phyloP scores from a whole-genome alignment of 2,113 vertebrate genomes.

The Serinus canaria region DNA sequence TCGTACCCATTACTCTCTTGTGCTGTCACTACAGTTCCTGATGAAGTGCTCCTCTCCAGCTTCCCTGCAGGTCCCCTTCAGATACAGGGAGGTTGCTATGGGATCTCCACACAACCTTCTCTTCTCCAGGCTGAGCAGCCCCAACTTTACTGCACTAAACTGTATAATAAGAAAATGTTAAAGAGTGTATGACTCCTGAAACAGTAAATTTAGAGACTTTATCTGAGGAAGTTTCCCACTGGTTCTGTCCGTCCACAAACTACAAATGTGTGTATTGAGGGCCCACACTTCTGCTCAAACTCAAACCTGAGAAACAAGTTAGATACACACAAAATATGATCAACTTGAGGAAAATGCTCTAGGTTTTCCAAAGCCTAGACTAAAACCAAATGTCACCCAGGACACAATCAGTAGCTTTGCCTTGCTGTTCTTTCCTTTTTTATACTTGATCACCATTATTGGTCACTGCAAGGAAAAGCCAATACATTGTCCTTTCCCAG shows the following conservation, averaged over 20 bases:
- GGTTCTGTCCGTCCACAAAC: too few species aligned
- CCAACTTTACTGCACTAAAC: neutral
- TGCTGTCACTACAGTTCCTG: neutral
- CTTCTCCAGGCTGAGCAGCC: neutral
- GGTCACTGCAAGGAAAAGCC: neutral
- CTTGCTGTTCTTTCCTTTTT: neutral
- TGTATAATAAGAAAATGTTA: neutral
- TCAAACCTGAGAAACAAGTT: neutral
- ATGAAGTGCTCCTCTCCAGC: neutral
- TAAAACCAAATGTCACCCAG: neutral
- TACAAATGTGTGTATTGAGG: neutral
- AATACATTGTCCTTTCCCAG: neutral
- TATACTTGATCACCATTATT: neutral
- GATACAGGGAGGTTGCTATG: neutral
- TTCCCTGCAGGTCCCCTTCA: neutral
- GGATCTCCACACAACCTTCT: neutral
- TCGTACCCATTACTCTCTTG: neutral
- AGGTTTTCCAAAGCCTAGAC: neutral
- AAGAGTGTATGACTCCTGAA: neutral
- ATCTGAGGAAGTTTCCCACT: too few species aligned
- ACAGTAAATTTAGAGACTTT: neutral
- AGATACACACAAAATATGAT: neutral
- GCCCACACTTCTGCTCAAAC: neutral
- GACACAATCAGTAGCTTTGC: neutral
- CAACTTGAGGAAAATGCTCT: neutral